phyloP scores from a whole-genome alignment of 53 echinoderm and acorn worm genomes.

The Henricia sp. region DNA sequence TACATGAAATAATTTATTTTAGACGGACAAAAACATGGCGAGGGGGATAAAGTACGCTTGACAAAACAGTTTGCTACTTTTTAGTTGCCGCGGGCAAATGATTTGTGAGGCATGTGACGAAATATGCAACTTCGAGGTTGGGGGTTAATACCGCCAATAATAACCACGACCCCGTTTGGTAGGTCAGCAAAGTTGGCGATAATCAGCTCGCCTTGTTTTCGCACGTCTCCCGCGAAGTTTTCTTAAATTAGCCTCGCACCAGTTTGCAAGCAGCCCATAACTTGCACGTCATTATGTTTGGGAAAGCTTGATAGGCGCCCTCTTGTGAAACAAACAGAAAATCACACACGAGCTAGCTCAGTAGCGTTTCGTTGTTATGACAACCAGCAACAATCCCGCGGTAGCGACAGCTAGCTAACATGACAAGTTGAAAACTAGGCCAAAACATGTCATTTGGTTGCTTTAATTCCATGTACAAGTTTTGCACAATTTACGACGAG shows the following conservation, averaged over 20 bases:
- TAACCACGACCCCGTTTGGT: neutral
- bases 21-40: neutral
- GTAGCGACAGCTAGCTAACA: neutral
- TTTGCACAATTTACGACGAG: too few relatives aligned
- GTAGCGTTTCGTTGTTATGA: constrained; percentile 14
- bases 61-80: neutral
- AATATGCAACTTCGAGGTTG: neutral
- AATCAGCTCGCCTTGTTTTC: neutral
- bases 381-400: constrained; percentile 20
- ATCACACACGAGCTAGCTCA: too few relatives aligned
- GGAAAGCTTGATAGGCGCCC: constrained; percentile 6
- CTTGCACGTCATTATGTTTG: neutral
- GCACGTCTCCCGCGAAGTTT: constrained; percentile 1
- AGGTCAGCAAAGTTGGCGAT: neutral
- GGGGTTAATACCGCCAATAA: neutral
- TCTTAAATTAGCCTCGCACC: neutral
- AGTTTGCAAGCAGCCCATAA: neutral
- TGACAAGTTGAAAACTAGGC: too few relatives aligned
- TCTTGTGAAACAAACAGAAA: too few relatives aligned
- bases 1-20: neutral
- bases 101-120: neutral
- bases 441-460: too few relatives aligned
- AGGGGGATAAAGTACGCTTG: neutral
- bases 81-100: neutral
- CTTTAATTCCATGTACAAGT: neutral